Evolutionary conservation across 2,797 vertebrate genomes (phyloP).

Genomic region (Halcyon badia): DNA sequence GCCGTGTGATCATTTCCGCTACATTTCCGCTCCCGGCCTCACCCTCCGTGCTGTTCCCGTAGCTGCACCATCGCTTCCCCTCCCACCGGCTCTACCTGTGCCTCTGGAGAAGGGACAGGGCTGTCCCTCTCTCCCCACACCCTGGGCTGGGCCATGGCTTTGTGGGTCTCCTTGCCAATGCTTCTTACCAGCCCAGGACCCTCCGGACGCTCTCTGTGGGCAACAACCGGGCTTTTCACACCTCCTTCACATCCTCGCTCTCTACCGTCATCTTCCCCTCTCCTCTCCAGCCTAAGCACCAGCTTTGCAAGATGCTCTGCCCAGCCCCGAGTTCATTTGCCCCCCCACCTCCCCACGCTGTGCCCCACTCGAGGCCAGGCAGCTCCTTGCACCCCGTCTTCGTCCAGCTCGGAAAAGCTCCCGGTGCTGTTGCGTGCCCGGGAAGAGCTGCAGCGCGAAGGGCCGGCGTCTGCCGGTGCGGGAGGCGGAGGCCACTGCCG

Average conservation of each 20-base stretch:
- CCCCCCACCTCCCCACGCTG: background rate
- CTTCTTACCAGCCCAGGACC: background rate
- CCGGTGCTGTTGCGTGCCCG: rapidly evolving
- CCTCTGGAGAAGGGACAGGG: background rate
- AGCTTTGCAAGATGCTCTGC: background rate
- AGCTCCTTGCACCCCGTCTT: background rate
- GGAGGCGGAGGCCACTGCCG: background rate
- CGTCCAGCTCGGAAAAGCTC: background rate
- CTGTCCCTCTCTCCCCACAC: background rate
- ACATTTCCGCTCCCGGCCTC: background rate
- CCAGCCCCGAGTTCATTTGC: rapidly evolving
- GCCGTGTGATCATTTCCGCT: background rate
- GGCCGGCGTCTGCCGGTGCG: rapidly evolving
- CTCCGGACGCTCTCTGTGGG: rapidly evolving
- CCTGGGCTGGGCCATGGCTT: rapidly evolving
- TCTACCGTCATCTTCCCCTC: background rate
- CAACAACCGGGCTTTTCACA: background rate
- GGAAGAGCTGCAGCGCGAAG: background rate
- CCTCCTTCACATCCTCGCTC: background rate
- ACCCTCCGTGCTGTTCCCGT: rapidly evolving
- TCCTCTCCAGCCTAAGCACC: background rate
- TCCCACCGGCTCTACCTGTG: background rate
- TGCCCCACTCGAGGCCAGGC: background rate
- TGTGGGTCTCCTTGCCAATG: background rate
- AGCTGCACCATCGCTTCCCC: background rate